These are phyloP conservation scores for Donacobius atricapilla DNA, from an alignment of 2,113 vertebrate genomes.

Conservation along the genomic window DNA sequence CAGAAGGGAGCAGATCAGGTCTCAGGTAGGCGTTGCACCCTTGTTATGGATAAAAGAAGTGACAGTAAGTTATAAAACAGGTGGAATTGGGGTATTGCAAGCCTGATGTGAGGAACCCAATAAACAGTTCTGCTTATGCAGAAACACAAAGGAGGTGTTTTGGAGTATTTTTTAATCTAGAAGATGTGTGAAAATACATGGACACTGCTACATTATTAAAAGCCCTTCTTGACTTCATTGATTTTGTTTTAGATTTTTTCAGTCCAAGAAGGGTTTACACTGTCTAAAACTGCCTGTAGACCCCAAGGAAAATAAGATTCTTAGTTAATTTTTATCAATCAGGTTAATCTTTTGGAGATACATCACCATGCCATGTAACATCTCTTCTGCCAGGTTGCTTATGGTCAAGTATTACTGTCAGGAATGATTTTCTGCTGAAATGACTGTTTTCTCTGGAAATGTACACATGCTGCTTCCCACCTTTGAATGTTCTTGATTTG, in stretches of 20 bases:
- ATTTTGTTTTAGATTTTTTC: background rate
- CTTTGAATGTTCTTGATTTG: background rate
- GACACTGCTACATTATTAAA: background rate
- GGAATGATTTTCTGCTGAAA: background rate
- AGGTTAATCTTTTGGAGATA: background rate
- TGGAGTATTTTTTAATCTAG: background rate
- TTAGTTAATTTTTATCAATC: background rate
- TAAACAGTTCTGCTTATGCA: background rate
- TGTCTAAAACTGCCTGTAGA: background rate
- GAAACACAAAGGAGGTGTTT: background rate
- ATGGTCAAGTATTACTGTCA: background rate
- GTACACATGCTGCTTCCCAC: background rate
- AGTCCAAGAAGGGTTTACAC: background rate
- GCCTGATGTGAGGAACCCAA: background rate
- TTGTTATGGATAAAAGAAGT: conserved; percentile 69
- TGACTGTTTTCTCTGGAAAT: conserved; percentile 3
- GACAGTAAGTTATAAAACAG: conserved; percentile 71
- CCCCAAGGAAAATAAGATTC: background rate
- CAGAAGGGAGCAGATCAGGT: conserved; percentile 59
- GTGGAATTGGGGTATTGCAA: conserved; percentile 30
- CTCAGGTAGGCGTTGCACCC: conserved; percentile 45
- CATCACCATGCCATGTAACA: background rate
- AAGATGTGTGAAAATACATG: background rate
- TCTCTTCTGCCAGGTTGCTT: background rate
- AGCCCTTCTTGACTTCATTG: background rate